phyloP scores from a whole-genome alignment of 2,797 vertebrate genomes.

The Gymnoscopelus microlampas region DNA sequence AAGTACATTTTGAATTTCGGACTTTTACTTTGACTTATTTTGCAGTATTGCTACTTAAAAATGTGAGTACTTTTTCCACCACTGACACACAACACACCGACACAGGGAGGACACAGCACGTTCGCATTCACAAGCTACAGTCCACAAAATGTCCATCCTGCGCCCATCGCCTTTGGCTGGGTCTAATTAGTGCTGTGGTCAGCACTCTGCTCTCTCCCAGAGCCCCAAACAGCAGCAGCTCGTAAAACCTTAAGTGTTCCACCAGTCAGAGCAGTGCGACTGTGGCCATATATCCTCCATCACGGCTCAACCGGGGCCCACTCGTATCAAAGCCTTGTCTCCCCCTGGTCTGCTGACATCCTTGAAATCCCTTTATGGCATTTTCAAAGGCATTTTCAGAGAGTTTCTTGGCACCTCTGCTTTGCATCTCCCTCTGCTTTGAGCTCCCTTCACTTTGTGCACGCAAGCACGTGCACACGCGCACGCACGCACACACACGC shows the following conservation, averaged over 20 bases:
- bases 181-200: constrained; percentile 81
- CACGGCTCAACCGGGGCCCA: constrained; percentile 62
- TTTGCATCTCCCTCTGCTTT: constrained; percentile 58
- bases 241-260: constrained; percentile 89
- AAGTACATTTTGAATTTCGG: too few relatives aligned
- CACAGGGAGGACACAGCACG: neutral
- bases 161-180: constrained; percentile 53
- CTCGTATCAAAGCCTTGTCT: constrained; percentile 79
- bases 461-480: neutral
- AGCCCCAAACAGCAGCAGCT: constrained; percentile 82
- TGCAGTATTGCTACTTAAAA: too few relatives aligned
- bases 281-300: constrained; percentile 71
- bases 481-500: constrained; percentile 29
- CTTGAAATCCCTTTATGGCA: constrained; percentile 79
- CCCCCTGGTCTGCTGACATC: constrained; percentile 72
- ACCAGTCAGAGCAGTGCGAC: constrained; percentile 84
- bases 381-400: constrained; percentile 76
- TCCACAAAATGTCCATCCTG: constrained; percentile 66
- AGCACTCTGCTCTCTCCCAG: constrained; percentile 69
- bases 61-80: too few relatives aligned
- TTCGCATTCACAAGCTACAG: constrained; percentile 57
- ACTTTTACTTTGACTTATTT: too few relatives aligned
- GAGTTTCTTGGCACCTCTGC: constrained; percentile 70
- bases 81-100: neutral
- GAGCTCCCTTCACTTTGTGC: constrained; percentile 26